Conservation (phyloP, 2,888 invertebrate species). For the Acrobasis consociella region DNA sequence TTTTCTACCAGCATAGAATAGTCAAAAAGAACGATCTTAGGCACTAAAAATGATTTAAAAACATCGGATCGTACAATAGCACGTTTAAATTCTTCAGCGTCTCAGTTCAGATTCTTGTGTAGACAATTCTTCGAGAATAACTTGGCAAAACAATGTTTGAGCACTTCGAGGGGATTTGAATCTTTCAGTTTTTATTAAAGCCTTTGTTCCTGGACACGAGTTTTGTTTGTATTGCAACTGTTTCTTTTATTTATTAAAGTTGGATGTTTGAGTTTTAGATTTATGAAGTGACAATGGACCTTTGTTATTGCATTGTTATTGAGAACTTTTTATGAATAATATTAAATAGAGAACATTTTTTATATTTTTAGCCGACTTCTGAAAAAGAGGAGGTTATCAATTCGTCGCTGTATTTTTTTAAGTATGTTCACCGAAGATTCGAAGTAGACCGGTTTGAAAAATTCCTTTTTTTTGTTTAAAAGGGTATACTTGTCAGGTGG, state of each 20-base stretch:
- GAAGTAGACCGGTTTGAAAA: no score
- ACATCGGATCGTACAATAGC: not conserved
- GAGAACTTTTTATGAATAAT: not conserved
- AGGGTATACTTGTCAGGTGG: no score
- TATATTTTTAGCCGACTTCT: no score
- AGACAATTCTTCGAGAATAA: slow-evolving; percentile 38
- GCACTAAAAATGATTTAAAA: not conserved
- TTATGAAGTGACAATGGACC: not conserved
- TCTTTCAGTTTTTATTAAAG: slow-evolving; percentile 14
- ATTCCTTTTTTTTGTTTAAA: no score
- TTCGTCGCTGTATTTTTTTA: no score
- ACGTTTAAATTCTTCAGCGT: slow-evolving; percentile 2
- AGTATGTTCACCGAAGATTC: no score
- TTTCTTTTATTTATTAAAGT: not conserved
- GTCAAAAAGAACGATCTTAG: no score
- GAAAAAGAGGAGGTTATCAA: no score
- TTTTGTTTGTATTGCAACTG: slow-evolving; percentile 5
- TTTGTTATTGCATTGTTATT: not conserved
- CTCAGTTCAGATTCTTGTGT: slow-evolving; percentile 19
- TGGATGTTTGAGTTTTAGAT: not conserved
- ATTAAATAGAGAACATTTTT: not conserved
- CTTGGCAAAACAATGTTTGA: slow-evolving; percentile 28
- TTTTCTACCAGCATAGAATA: no score
- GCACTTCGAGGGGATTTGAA: slow-evolving; percentile 13
- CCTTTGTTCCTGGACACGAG: slow-evolving; percentile 8